phyloP scores from a whole-genome alignment of 2,113 vertebrate species.

The Acrocephalus kingi region DNA sequence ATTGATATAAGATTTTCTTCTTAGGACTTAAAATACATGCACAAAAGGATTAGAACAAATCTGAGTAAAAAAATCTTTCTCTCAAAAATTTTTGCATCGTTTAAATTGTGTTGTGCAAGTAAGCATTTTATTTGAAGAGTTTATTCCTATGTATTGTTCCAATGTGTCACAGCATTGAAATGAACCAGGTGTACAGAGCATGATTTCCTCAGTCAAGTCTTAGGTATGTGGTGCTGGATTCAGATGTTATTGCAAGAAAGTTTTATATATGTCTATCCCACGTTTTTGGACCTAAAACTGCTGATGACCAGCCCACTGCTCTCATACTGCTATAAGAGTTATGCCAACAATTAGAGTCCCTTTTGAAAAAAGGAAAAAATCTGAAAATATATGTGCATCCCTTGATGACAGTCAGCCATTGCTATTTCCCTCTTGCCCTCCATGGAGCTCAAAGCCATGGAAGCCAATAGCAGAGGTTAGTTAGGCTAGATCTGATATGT shows the following conservation, averaged over 20 bases:
- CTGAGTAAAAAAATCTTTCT: background rate
- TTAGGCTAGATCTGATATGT: background rate
- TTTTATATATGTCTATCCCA: background rate
- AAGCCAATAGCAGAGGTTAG: background rate
- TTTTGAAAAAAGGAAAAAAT: background rate
- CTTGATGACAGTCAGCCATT: background rate
- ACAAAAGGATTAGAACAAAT: background rate
- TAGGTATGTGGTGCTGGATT: background rate
- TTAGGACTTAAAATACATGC: background rate
- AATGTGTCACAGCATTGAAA: background rate
- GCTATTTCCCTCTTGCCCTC: background rate
- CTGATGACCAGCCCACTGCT: background rate
- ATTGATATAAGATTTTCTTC: background rate
- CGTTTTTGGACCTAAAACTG: background rate
- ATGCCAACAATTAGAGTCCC: background rate
- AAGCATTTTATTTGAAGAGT: background rate
- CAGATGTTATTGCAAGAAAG: background rate
- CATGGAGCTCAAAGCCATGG: background rate
- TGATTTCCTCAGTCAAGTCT: background rate
- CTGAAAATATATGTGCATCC: background rate
- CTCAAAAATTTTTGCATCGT: background rate
- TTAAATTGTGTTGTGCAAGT: background rate
- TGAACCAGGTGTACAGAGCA: fast-evolving
- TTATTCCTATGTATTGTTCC: background rate
- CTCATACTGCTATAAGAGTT: background rate